Evolutionary conservation across 2,797 vertebrate species (phyloP).

Genomic region (Hemibagrus guttatus): DNA sequence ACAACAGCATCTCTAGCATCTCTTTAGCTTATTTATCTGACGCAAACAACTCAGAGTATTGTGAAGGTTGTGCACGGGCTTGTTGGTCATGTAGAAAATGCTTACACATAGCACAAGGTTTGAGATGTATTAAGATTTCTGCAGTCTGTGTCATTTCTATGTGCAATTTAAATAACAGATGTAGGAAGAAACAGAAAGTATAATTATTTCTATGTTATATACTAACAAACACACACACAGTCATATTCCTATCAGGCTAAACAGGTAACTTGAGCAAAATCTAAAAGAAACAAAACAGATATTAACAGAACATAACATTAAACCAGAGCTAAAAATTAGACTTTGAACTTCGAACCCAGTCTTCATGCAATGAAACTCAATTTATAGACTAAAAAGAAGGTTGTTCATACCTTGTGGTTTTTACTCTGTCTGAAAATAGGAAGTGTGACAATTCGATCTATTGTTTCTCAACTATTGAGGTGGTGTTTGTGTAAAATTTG

Average conservation of each 20-base stretch:
- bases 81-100: background rate
- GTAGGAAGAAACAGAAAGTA: background rate
- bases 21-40: constrained; percentile 20
- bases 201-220: background rate
- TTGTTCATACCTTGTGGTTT: constrained; percentile 41
- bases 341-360: background rate
- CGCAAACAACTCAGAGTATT: background rate
- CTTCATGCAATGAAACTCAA: constrained; percentile 13
- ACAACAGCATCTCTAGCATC: background rate
- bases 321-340: background rate
- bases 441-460: constrained; percentile 20
- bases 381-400: constrained; percentile 37
- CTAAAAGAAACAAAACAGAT: background rate
- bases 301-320: background rate
- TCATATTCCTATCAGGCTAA: background rate
- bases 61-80: background rate
- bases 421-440: constrained; percentile 38
- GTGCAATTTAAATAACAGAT: background rate
- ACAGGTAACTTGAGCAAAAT: background rate
- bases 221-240: too few relatives aligned
- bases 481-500: background rate
- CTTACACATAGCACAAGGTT: background rate
- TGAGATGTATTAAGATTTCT: background rate
- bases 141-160: background rate
- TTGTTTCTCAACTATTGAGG: constrained; percentile 8